Conservation (phyloP, 2,888 invertebrate genomes). For the Salticus scenicus region DNA sequence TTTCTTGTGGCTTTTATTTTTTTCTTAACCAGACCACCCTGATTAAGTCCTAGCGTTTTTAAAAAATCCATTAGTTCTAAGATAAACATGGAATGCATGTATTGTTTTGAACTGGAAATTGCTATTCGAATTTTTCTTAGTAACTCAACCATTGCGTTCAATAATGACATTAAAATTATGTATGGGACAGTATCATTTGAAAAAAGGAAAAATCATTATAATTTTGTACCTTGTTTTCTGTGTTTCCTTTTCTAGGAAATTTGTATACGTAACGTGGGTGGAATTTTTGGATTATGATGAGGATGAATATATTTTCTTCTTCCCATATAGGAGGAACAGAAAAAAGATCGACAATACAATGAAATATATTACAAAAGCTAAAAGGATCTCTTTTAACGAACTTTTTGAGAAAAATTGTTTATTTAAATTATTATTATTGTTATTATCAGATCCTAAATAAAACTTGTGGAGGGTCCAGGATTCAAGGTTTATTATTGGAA, state of each 20-base stretch:
- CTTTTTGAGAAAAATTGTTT: no score
- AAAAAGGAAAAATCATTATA: neutral
- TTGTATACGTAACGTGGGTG: neutral
- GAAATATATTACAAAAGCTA: no score
- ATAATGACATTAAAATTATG: neutral
- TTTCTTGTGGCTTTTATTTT: neutral
- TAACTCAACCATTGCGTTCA: neutral
- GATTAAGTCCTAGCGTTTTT: neutral
- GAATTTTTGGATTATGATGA: neutral
- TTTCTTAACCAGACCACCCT: neutral
- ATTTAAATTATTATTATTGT: no score
- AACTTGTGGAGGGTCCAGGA: no score
- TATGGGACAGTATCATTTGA: neutral
- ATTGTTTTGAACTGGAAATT: neutral
- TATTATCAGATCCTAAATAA: no score
- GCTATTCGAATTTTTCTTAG: neutral
- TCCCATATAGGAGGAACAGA: no score
- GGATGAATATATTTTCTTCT: no score
- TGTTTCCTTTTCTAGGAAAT: neutral
- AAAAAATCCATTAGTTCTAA: neutral
- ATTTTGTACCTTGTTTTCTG: neutral
- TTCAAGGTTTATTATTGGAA: no score
- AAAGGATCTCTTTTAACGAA: no score
- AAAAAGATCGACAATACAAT: no score
- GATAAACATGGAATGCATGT: neutral